phyloP scores from a whole-genome alignment of 2,113 vertebrate species.

The Hippopotamus amphibius region DNA sequence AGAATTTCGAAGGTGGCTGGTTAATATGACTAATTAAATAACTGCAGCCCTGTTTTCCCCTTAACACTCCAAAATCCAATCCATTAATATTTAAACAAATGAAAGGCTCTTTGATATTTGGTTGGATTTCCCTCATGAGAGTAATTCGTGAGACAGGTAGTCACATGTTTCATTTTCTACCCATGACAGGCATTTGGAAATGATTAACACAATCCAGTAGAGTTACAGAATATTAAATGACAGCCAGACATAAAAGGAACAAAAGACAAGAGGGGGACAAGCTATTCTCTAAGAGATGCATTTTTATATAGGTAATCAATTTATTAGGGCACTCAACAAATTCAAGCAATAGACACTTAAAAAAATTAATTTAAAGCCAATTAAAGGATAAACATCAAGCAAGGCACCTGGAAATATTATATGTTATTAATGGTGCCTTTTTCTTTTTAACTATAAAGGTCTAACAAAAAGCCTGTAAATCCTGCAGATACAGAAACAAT shows the following conservation, averaged over 20 bases:
- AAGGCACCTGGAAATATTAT: background rate
- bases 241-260: slow-evolving; percentile 53
- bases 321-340: slow-evolving; percentile 53
- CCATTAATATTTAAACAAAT: slow-evolving; percentile 45
- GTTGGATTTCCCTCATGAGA: slow-evolving; percentile 32
- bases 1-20: background rate
- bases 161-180: slow-evolving; percentile 29
- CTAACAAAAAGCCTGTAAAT: slow-evolving; percentile 63
- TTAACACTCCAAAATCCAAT: background rate
- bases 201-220: background rate
- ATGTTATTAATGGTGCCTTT: slow-evolving; percentile 47
- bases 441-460: slow-evolving; percentile 18
- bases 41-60: background rate
- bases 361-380: slow-evolving; percentile 68
- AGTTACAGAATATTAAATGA: slow-evolving; percentile 24
- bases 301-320: slow-evolving; percentile 43
- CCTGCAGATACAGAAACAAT: slow-evolving; percentile 12
- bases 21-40: slow-evolving; percentile 39
- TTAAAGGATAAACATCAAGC: slow-evolving; percentile 66
- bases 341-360: slow-evolving; percentile 22
- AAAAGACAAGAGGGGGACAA: background rate
- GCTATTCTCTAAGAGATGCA: slow-evolving; percentile 17
- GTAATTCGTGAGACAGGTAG: background rate
- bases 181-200: slow-evolving; percentile 25
- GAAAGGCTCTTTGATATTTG: background rate